Evolutionary conservation across 2,113 vertebrate genomes (phyloP).

Genomic region (Pterocles burchelli): DNA sequence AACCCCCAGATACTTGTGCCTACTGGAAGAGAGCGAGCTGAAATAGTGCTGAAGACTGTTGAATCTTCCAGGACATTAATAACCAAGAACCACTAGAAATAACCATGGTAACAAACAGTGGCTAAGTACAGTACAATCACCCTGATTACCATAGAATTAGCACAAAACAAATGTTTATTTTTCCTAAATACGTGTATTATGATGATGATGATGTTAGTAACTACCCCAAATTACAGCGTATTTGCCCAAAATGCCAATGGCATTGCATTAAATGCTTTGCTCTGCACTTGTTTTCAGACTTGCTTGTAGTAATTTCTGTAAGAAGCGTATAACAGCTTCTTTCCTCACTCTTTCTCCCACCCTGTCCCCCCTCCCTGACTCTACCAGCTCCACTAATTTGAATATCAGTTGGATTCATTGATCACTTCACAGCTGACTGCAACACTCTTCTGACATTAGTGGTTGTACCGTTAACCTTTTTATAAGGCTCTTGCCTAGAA

Average conservation of each 20-base stretch:
- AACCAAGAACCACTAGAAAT: conserved; percentile 76
- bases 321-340: conserved; percentile 46
- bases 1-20: conserved; percentile 6
- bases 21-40: conserved; percentile 38
- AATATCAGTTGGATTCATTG: conserved; percentile 5
- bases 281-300: conserved; percentile 66
- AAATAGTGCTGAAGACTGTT: conserved; percentile 51
- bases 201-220: conserved; percentile 66
- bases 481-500: not conserved
- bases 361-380: not conserved
- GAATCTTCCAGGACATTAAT: conserved; percentile 73
- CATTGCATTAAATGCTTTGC: conserved; percentile 56
- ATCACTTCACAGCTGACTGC: not conserved
- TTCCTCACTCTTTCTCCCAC: not conserved
- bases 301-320: conserved; percentile 39
- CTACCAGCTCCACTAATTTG: not conserved
- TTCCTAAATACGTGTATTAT: conserved; percentile 74
- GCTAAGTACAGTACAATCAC: conserved; percentile 79
- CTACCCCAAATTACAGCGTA: conserved; percentile 66
- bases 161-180: conserved; percentile 83
- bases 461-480: conserved; percentile 19
- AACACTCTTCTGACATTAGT: not conserved
- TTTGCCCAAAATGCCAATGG: conserved; percentile 48
- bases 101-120: conserved; percentile 80
- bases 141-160: conserved; percentile 81